phyloP scores from a whole-genome alignment of 2,113 vertebrate species.

The Bubo blakistoni region DNA sequence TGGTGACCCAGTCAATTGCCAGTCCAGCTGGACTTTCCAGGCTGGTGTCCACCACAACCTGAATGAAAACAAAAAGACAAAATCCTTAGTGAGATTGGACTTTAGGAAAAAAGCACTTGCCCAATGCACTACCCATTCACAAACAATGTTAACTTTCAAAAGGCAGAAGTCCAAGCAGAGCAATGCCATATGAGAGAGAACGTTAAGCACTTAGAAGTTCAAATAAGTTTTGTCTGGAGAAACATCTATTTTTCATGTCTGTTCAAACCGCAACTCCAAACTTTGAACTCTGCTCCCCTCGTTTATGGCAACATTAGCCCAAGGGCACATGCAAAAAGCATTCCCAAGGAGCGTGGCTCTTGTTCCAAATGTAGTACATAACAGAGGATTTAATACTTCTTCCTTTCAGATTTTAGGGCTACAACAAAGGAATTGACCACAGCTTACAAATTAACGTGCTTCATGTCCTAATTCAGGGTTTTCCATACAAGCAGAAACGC shows the following conservation, averaged over 20 bases:
- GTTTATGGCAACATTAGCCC: background rate
- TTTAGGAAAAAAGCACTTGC: background rate
- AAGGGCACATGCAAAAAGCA: background rate
- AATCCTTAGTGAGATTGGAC: background rate
- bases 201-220: background rate
- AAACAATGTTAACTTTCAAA: background rate
- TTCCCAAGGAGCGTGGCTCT: background rate
- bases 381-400: background rate
- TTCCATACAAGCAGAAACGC: background rate
- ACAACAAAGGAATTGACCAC: background rate
- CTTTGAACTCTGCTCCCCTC: background rate
- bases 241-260: background rate
- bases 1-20: slow-evolving; percentile 96
- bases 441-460: background rate
- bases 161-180: background rate
- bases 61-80: slow-evolving; percentile 45
- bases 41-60: slow-evolving; percentile 96
- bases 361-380: background rate
- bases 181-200: background rate
- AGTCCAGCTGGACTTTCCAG: slow-evolving; percentile 97
- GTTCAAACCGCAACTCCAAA: background rate
- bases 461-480: background rate
- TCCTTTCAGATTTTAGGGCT: background rate
- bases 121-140: background rate
- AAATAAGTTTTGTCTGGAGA: background rate